Evolutionary conservation across 1,140 invertebrate species (phyloP), one percentile per base, ranked within the genome.

Genomic region (Drosophila kepulauana): DNA sequence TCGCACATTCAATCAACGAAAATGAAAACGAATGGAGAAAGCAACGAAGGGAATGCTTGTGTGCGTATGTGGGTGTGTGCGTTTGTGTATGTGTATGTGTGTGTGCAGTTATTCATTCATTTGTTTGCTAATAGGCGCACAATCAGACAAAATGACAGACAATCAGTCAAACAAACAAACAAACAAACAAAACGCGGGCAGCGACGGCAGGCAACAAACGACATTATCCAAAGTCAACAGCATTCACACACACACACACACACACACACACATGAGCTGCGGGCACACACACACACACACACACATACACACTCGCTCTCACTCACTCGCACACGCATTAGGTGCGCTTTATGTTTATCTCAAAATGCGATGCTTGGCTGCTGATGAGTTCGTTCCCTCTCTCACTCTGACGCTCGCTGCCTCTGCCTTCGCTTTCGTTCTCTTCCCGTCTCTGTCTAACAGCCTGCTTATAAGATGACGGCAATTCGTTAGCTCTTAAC

Each of bases 181-280:
- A 78, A 15, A 67, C 65, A 73, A 66, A 56, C 46, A 63, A 76
- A 41, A 52, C 41, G 62, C 51, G 58, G 46, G 49, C 65, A 71
- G 58, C 48, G 16, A 43, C 43, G 54, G 46, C 48, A 68, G 61
- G 52, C 77, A 78, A 87, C 84, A 82, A 87, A 87, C 80, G 84
- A 88, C 80, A 87, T 87, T 87, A 87, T 87, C 84, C 85, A 88
- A 87, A 87, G 84, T 88, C 84, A 87, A 87, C 84, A 87, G 72
- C 82, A 77, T 69, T 69, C 25, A 46, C 48, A 1, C 35, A 33
- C 13, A 72, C 63, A 51, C 61, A 15, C 35, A 38, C 59, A 5
- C n/a, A 61, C 49, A 38, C 46, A 72, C 63, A 51, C 61, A 15
- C 35, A 38, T 10, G 30, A 33, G 30, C 58, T 75, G 65, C 63